A percentile compares a stretch with the other conserved stretches of the same genome.
Evolutionary conservation across 2,113 vertebrate species (phyloP).

Genomic region (Ceyx cyanopectus): DNA sequence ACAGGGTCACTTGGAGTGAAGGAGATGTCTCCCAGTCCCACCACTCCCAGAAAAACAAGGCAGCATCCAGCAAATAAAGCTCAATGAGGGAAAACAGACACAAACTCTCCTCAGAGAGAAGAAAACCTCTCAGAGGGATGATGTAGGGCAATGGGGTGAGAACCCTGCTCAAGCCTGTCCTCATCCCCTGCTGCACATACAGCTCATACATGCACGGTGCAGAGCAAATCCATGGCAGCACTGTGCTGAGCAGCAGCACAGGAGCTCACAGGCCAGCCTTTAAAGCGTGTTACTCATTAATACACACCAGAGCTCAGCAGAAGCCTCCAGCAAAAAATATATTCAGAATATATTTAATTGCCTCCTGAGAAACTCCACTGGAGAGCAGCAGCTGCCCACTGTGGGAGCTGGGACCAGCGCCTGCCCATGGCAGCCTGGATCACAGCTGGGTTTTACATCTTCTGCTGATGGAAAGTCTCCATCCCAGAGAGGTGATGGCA

Average conservation of each 20-base stretch:
- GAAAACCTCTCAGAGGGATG: neutral
- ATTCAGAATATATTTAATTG: neutral
- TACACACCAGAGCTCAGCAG: neutral
- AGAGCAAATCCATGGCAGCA: neutral
- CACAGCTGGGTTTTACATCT: neutral
- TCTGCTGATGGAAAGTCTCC: neutral
- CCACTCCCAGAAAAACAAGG: neutral
- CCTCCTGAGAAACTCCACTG: neutral
- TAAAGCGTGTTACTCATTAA: neutral
- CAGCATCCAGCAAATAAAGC: neutral
- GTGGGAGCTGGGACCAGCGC: rapidly evolving
- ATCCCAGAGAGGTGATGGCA: rapidly evolving
- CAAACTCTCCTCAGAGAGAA: neutral
- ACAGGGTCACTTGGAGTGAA: rapidly evolving
- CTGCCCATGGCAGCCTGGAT: rapidly evolving
- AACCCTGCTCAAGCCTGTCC: neutral
- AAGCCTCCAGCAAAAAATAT: conserved; percentile 34
- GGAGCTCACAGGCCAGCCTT: neutral
- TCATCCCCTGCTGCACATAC: neutral
- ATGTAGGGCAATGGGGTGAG: neutral
- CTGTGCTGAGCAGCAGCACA: rapidly evolving
- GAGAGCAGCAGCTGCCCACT: neutral
- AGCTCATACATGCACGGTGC: rapidly evolving
- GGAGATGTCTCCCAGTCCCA: neutral
- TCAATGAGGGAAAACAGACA: neutral